These are phyloP conservation scores for Sebastiscus tertius DNA, from an alignment of 2,797 vertebrate genomes.

Conservation along the genomic window DNA sequence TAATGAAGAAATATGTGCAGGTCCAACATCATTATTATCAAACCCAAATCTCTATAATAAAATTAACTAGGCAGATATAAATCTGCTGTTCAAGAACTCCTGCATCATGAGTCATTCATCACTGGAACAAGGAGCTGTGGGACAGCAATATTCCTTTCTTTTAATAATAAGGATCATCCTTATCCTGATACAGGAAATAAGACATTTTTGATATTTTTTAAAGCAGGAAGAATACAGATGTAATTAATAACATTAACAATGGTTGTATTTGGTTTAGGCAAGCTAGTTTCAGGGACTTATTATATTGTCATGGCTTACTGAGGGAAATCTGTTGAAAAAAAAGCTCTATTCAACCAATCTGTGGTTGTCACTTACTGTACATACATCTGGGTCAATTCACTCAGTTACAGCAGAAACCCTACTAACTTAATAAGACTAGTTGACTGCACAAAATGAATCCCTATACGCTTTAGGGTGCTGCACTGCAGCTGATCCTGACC, in stretches of 20 bases:
- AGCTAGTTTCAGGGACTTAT: not conserved
- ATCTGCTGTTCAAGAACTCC: not conserved
- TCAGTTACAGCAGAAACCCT: not conserved
- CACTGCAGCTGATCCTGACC: not conserved
- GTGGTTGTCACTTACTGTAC: not conserved
- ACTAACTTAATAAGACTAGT: not conserved
- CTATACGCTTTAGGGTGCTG: not conserved
- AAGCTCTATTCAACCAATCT: not conserved
- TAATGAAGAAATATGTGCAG: not conserved
- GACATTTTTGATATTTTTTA: not conserved
- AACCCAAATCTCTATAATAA: not conserved
- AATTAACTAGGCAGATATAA: not conserved
- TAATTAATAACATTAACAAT: not conserved
- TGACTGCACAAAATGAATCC: not conserved
- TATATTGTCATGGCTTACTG: not conserved
- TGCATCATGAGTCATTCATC: not conserved
- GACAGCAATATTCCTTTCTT: not conserved
- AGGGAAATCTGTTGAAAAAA: not conserved
- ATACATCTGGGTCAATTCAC: not conserved
- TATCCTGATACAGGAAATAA: not conserved
- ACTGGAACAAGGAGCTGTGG: not conserved
- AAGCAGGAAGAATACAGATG: not conserved
- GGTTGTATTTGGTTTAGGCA: not conserved
- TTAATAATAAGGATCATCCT: not conserved
- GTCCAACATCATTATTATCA: not conserved